Evolutionary conservation across 1,140 invertebrate genomes (phyloP).

Genomic region (Heliconius nattereri): DNA sequence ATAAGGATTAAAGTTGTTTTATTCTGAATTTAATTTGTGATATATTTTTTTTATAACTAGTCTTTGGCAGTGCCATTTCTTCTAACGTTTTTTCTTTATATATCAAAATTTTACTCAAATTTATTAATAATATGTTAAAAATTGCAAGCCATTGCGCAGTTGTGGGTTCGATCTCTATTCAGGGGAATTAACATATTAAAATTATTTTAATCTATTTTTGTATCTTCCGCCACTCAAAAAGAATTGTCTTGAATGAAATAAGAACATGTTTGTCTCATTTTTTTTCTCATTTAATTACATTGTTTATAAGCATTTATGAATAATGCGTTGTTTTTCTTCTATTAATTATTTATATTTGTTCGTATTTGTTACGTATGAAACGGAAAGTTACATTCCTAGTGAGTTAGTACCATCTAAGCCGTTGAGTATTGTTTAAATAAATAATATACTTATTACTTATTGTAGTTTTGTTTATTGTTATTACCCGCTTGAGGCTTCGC

Average conservation of each 20-base stretch:
- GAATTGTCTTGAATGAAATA: background rate
- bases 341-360: background rate
- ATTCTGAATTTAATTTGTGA: background rate
- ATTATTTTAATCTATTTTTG: too few relatives aligned
- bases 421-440: conserved; percentile 34
- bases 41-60: background rate
- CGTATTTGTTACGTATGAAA: background rate
- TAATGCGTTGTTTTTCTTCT: background rate
- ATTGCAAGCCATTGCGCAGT: background rate
- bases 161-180: background rate
- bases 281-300: conserved; percentile 7
- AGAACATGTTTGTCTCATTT: background rate
- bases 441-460: background rate
- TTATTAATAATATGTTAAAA: background rate
- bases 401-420: background rate
- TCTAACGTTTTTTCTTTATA: background rate
- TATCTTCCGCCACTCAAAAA: background rate
- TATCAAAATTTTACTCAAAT: background rate
- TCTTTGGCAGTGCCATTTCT: background rate
- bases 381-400: conserved; percentile 24
- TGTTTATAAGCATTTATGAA: background rate
- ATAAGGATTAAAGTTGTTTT: background rate
- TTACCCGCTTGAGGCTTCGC: too few relatives aligned
- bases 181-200: background rate
- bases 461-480: background rate